Evolutionary conservation across 23 tunicate species (phyloP), one percentile per base, ranked within the genome.

Genomic region (Trididemnum clinides): DNA sequence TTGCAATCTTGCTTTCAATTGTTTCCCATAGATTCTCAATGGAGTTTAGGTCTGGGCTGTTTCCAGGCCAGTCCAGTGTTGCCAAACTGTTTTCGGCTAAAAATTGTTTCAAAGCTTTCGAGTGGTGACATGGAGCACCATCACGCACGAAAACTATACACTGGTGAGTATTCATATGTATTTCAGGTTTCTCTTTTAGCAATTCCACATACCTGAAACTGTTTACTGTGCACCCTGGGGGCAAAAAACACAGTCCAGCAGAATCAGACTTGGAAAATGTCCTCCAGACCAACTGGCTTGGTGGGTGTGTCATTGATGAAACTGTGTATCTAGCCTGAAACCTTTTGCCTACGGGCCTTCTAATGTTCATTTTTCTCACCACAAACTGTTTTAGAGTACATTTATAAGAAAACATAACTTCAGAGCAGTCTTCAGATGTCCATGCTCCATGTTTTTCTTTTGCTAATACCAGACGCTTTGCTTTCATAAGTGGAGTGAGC

Each of bases 321-420:
- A 62, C 69, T 62, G 27, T 62, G 69, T 62, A 62, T 62, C 69
- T 62, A 12, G 18, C 69, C 69, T 62, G 26, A 62, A 62, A 62
- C 69, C 23, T 62, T 62, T 62, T 62, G 27, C 69, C 27, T 21
- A 62, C 69, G 27, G 69, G 69, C 27, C 27, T 21, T 62, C 69
- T 62, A 62, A 62, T 26, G 23, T 62, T 62, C 69, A 12, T 62
- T 44, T 62, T 62, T 12, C 27, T 62, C 27, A 62, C 69, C 69
- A 62, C 27, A 62, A 62, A 62, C 69, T 62, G 69, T 44, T n/a
- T n/a, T n/a, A n/a, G n/a, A n/a, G 54, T 44, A 44, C 27, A 62
- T 62, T 62, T 26, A 62, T 62, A 4, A 62, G 69, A 15, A 62
- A 62, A 62, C 69, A 21, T 21, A 12, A 62, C 6, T 62, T 62